Evolutionary conservation across 2,888 invertebrate genomes (phyloP), one percentile per base, ranked within the genome.

Genomic region (Calameuta idolon): DNA sequence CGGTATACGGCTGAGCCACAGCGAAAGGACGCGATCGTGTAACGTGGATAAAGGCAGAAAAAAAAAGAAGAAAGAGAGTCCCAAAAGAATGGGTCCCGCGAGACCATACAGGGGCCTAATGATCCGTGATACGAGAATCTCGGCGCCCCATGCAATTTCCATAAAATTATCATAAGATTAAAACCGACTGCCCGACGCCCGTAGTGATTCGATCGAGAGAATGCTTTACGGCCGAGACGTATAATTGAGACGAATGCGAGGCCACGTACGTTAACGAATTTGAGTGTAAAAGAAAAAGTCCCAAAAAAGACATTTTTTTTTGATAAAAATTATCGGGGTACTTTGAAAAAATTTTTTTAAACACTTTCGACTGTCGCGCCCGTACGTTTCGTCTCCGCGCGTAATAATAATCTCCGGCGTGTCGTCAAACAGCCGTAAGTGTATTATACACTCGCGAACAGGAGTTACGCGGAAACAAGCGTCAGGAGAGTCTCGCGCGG

Each of bases 161-260:
- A 90, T 91, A 90, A 86, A 85, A 91, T 91, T 91, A 90, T 87
- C 91, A 91, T 91, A 90, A 89, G 89, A 90, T 90, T 91, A 91
- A 88, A 84, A 85, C 55, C 82, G 85, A 86, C 75, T 75, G 77
- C 75, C 71, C 75, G 69, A 37, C 77, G 23, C 31, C 37, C 34
- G 69, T 33, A 76, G 69, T 37, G 33, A 76, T 71, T 71, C 15
- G 71, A 55, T 55, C 15, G 23, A 15, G 31, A 71, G 31, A 34
- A 23, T 34, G 31, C 4, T 71, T 71, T 71, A 71, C 30, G 12
- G 31, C n/a, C 71, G 71, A 71, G 71, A 71, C 12, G 71, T 71
- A 31, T 34, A 71, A 71, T 31, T 31, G 31, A 34, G 1, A 12
- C 30, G 15, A 40, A 23, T 5, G 15, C 5, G 55, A 55, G 23